Evolutionary conservation across 1,140 invertebrate genomes (phyloP), one percentile per base, ranked within the genome.

Genomic region (Propsilocerus akamusi): DNA sequence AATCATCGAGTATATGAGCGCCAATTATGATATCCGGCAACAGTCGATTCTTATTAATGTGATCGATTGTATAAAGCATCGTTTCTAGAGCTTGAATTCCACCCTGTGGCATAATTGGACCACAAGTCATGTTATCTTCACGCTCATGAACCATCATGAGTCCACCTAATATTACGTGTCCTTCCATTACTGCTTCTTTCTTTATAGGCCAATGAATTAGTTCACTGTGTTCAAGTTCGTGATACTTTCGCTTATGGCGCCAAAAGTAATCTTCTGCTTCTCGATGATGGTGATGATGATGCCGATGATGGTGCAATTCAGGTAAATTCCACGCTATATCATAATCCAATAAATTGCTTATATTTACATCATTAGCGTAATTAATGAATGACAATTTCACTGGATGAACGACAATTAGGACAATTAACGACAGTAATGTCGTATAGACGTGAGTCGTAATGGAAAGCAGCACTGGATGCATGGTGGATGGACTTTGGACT

Each of bases 71-170:
- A 58, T 80, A 92, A 4, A 93, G 69, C 87, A 92, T 92, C 0
- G 79, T 78, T 61, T 92, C 88, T 10, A 90, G 58, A 0, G 88
- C 85, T 59, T 93, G 80, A 2, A 83, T 72, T 4, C 88, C 86
- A 0, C 88, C 88, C 60, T 93, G 86, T 0, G 86, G 83, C 87
- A 92, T 91, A 3, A 92, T 77, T 0, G 80, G 82, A 0, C 88
- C 88, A 58, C 88, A 92, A 3, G 74, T 82, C 11, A 81, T 70
- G 2, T 68, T 66, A 54, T 86, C 81, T 56, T 89, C 82, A n/a
- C 88, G 66, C 56, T 89, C 86, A 60, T 92, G 88, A 0, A 92
- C 81, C 88, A 95, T 95, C 85, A 95, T 94, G 4, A 95, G 68
- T 0, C 87, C 91, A 4, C 92, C 92, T 0, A 97, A 66, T 0